Conservation (phyloP, 2,797 vertebrate genomes). For the Poliocrania exsul region DNA sequence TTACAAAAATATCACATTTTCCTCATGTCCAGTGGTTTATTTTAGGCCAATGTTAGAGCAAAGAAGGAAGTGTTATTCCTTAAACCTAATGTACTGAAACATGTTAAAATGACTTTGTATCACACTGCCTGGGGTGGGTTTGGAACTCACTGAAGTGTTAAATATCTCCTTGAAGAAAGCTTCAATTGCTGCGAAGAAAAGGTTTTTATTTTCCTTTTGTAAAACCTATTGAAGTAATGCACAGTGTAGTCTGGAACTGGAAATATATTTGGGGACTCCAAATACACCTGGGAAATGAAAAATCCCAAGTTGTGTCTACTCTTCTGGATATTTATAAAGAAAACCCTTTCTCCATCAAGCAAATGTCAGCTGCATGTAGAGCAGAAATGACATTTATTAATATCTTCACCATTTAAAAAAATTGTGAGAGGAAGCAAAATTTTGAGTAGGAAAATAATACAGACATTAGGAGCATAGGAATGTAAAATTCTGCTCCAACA, state of each 20-base stretch:
- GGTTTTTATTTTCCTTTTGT: background rate
- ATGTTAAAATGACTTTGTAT: conserved; percentile 31
- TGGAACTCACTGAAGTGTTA: background rate
- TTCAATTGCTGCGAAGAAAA: background rate
- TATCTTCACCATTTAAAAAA: background rate
- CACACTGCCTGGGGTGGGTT: background rate
- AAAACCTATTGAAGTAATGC: background rate
- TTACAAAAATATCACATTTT: background rate
- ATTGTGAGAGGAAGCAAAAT: background rate
- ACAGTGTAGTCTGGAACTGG: background rate
- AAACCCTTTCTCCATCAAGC: background rate
- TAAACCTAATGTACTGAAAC: conserved; percentile 44
- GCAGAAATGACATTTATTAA: background rate
- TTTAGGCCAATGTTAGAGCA: background rate
- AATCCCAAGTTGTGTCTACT: background rate
- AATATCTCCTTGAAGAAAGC: background rate
- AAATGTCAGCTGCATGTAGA: background rate
- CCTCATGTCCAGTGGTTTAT: background rate
- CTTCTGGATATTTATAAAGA: background rate
- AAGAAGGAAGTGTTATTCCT: conserved; percentile 18
- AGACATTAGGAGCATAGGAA: background rate
- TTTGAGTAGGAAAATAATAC: background rate
- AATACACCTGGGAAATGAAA: background rate
- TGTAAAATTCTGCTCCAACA: background rate
- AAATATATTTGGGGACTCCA: background rate